These are phyloP conservation scores for Colaptes auratus DNA, from an alignment of 2,113 vertebrate genomes.

Conservation along the genomic window DNA sequence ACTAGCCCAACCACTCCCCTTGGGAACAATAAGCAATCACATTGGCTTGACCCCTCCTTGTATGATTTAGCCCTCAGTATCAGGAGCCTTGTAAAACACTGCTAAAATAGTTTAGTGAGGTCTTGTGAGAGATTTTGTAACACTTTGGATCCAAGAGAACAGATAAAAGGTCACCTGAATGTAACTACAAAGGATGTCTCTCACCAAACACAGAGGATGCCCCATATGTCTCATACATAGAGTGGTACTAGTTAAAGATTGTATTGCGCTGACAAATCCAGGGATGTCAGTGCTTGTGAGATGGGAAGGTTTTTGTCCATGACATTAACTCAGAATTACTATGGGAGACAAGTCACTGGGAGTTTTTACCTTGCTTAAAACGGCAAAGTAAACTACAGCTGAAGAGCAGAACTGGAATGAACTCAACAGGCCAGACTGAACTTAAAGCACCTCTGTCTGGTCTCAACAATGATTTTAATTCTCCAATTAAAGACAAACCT, in stretches of 20 bases:
- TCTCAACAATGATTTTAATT: background rate
- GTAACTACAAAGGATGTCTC: background rate
- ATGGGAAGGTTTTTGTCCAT: background rate
- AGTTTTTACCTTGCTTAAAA: background rate
- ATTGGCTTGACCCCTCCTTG: background rate
- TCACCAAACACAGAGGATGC: background rate
- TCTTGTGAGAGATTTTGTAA: background rate
- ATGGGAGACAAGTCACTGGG: background rate
- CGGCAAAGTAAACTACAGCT: background rate
- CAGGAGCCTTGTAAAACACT: background rate
- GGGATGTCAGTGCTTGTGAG: background rate
- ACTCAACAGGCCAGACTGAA: background rate
- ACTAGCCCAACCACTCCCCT: background rate
- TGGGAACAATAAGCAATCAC: background rate
- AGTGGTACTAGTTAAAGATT: background rate
- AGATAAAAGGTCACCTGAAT: background rate
- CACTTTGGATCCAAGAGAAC: background rate
- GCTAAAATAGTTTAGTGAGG: background rate
- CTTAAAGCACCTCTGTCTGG: background rate
- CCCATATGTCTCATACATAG: background rate
- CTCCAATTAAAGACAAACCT: background rate
- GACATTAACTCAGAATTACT: background rate
- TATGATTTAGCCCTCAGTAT: background rate
- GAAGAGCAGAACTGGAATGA: background rate
- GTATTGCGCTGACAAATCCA: background rate